phyloP scores from a whole-genome alignment of 2,113 vertebrate genomes.

The Sinocyclocheilus maitianheensis region DNA sequence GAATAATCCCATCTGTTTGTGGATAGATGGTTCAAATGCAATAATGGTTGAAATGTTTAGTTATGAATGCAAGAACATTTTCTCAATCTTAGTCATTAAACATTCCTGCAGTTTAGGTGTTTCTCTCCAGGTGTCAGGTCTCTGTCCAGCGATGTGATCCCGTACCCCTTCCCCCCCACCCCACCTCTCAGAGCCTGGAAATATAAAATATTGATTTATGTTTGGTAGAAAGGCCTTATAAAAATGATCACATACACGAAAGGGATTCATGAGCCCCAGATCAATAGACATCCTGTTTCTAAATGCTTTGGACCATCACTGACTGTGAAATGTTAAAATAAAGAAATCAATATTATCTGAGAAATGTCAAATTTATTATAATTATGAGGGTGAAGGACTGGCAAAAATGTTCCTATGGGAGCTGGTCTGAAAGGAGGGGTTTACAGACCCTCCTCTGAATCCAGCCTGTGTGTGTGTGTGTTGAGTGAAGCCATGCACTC shows the following conservation, averaged over 20 bases:
- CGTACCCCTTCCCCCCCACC: conserved; percentile 8
- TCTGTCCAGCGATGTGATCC: conserved; percentile 67
- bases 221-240: conserved; percentile 93
- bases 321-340: conserved; percentile 92
- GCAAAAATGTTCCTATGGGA: conserved; percentile 86
- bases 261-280: conserved; percentile 90
- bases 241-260: conserved; percentile 92
- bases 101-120: background rate
- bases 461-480: background rate
- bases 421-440: conserved; percentile 47
- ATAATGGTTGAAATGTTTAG: background rate
- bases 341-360: conserved; percentile 96
- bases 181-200: conserved; percentile 84
- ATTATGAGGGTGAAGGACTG: conserved; percentile 91
- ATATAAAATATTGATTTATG: conserved; percentile 96
- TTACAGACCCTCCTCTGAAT: conserved; percentile 15
- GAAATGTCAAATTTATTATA: conserved; percentile 97
- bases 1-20: background rate
- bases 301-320: conserved; percentile 87
- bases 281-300: conserved; percentile 93
- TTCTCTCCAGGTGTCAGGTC: conserved; percentile 85
- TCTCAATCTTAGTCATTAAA: background rate
- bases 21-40: background rate
- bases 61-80: background rate
- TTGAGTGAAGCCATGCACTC: background rate